These are phyloP conservation scores for Diachasma alloeum DNA, from an alignment of 1,140 invertebrate genomes.

Conservation along the genomic window DNA sequence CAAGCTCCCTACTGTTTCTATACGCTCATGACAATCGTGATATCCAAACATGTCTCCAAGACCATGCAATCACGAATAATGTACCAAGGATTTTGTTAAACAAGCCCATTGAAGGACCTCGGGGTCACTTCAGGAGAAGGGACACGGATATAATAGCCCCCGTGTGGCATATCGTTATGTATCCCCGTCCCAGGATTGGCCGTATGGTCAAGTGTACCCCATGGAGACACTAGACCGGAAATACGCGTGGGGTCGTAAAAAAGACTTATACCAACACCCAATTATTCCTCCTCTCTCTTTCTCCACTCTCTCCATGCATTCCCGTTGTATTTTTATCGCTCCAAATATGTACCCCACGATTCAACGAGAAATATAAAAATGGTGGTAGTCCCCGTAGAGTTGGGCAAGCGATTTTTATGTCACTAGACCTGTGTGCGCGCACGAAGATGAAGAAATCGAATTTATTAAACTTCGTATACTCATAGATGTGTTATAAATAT, in stretches of 20 bases:
- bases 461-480: no score
- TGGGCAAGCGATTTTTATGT: neutral
- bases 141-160: neutral
- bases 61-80: neutral
- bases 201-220: constrained; percentile 40
- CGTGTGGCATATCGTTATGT: constrained; percentile 19
- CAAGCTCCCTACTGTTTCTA: no score
- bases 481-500: no score
- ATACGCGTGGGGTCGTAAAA: constrained; percentile 53
- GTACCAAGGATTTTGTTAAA: neutral
- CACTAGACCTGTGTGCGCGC: no score
- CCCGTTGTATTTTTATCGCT: neutral
- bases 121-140: neutral
- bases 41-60: no score
- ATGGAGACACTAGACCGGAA: constrained; percentile 55
- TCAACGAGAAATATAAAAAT: neutral
- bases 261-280: constrained; percentile 48
- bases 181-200: constrained; percentile 46
- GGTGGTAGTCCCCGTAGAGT: neutral
- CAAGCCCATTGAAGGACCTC: neutral
- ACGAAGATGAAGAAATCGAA: no score
- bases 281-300: constrained; percentile 33
- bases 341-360: neutral
- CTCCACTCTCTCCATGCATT: neutral
- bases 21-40: no score